Percentiles rank a stretch among this genome's conserved stretches.
Conservation (phyloP, 2,888 invertebrate genomes). For the Parapristionchus giblindavisi region DNA sequence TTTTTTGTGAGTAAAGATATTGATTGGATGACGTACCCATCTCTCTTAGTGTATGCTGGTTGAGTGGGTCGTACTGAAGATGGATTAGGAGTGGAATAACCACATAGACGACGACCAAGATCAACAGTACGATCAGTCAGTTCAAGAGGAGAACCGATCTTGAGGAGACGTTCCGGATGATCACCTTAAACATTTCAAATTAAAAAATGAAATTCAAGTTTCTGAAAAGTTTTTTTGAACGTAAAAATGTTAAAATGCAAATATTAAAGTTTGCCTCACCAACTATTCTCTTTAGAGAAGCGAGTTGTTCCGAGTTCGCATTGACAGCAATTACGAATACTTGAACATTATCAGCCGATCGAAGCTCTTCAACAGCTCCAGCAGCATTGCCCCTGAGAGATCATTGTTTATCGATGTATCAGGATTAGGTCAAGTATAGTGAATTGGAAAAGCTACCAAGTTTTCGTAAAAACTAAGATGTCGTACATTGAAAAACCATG, state of each 20-base stretch:
- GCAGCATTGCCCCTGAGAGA: slow-evolving; percentile 65
- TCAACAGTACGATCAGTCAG: slow-evolving; percentile 46
- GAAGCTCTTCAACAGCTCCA: slow-evolving; percentile 61
- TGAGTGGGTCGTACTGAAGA: slow-evolving; percentile 12
- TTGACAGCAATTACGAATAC: slow-evolving; percentile 64
- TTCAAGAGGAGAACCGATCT: slow-evolving; percentile 46
- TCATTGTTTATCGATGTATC: background rate
- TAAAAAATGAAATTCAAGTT: background rate
- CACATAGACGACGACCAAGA: slow-evolving; percentile 49
- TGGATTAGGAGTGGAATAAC: slow-evolving; percentile 43
- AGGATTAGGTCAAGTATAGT: too few species aligned
- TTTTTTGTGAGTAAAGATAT: background rate
- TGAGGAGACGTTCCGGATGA: slow-evolving; percentile 43
- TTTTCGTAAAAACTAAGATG: background rate
- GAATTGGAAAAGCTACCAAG: too few species aligned
- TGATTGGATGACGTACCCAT: slow-evolving; percentile 8
- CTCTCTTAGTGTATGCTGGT: slow-evolving; percentile 24
- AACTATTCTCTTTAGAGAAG: slow-evolving; percentile 59
- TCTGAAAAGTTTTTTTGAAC: background rate
- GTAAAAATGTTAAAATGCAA: background rate
- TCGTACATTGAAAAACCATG: background rate
- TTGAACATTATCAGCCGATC: slow-evolving; percentile 61
- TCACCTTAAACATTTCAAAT: slow-evolving; percentile 27
- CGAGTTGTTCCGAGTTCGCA: slow-evolving; percentile 56
- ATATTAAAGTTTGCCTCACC: slow-evolving; percentile 41